phyloP scores from a whole-genome alignment of 2,888 invertebrate genomes.

The Acrobasis repandana region DNA sequence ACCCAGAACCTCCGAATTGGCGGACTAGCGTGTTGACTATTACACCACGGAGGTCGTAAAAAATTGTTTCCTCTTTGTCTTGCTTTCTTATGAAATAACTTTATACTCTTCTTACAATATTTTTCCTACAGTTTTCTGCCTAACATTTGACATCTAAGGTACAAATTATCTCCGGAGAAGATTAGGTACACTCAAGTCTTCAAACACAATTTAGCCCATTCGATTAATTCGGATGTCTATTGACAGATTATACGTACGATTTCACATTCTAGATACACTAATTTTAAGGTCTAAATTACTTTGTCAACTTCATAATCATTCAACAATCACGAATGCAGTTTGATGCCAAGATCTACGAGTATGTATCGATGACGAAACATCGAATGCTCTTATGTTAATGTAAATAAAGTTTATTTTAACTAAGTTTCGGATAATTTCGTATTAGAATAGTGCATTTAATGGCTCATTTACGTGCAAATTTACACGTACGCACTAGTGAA shows the following conservation, averaged over 20 bases:
- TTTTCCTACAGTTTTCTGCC: too few relatives aligned
- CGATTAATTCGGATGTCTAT: background rate
- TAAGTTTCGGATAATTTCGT: background rate
- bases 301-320: background rate
- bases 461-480: constrained; percentile 49
- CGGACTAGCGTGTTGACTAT: too few relatives aligned
- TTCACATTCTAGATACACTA: background rate
- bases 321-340: background rate
- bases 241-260: background rate
- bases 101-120: too few relatives aligned
- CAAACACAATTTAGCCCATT: too few relatives aligned
- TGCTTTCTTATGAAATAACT: too few relatives aligned
- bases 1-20: too few relatives aligned
- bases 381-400: background rate
- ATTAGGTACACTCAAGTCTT: too few relatives aligned
- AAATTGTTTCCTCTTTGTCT: too few relatives aligned
- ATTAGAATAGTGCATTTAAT: constrained; percentile 30
- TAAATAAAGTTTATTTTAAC: background rate
- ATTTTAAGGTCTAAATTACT: background rate
- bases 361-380: background rate
- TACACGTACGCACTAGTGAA: constrained; percentile 59
- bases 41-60: too few relatives aligned
- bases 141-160: too few relatives aligned
- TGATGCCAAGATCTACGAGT: constrained; percentile 6
- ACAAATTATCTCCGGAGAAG: too few relatives aligned